Evolutionary conservation across 1,140 invertebrate genomes (phyloP).

Genomic region (Drosophila novamexicana): DNA sequence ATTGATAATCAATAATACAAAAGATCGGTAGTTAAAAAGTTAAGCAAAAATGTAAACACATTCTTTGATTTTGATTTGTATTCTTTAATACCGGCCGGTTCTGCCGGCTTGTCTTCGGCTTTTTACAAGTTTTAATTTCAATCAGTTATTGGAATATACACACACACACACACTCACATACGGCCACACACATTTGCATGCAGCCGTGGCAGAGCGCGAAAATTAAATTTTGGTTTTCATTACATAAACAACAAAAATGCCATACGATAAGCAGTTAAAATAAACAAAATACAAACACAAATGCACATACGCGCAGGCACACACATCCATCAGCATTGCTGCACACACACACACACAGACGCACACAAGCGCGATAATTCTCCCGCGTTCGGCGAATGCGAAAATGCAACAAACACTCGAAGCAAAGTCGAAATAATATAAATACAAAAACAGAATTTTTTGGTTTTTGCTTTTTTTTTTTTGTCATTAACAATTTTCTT

Average conservation of each 20-base stretch:
- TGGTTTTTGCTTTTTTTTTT: constrained; percentile 22
- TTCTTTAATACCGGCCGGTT: neutral
- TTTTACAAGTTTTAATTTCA: no score
- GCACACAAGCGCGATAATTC: constrained; percentile 4
- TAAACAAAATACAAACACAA: constrained; percentile 48
- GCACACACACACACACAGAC: constrained; percentile 10
- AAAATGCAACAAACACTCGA: constrained; percentile 22
- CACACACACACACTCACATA: neutral
- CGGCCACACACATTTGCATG: neutral
- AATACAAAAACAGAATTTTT: constrained; percentile 31
- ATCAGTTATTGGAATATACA: no score
- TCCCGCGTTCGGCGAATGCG: constrained; percentile 33
- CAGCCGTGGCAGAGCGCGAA: neutral
- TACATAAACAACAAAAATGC: constrained; percentile 54
- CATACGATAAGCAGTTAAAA: constrained; percentile 24
- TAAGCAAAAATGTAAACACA: constrained; percentile 1
- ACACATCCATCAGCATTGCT: neutral
- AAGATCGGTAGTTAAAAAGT: neutral
- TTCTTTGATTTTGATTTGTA: neutral
- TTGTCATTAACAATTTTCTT: constrained; percentile 38
- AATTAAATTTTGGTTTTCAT: constrained; percentile 24
- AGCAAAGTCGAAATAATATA: constrained; percentile 23
- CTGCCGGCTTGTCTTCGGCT: neutral
- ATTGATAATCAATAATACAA: neutral
- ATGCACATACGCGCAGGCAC: constrained; percentile 12